Percentiles rank a stretch among this genome's conserved stretches.
These are phyloP conservation scores for Acanthurus tractus DNA, from an alignment of 2,797 vertebrate genomes.

Conservation along the genomic window DNA sequence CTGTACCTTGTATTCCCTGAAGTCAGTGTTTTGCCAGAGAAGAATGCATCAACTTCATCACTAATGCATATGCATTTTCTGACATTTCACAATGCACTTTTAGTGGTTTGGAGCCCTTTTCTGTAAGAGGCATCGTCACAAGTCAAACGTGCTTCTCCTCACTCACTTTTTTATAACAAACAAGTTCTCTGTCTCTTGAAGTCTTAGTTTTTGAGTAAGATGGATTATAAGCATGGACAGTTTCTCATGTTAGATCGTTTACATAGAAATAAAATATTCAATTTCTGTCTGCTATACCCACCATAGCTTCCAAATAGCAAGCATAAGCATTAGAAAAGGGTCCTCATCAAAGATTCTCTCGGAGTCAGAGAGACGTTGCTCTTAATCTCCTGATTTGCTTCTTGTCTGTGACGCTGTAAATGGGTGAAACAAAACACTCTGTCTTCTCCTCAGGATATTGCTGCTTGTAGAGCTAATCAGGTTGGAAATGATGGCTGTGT, in stretches of 20 bases:
- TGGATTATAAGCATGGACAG: background rate
- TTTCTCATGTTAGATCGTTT: slow-evolving; percentile 29
- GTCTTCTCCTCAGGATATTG: slow-evolving; percentile 72
- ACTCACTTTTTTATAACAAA: background rate
- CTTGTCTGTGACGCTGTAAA: slow-evolving; percentile 61
- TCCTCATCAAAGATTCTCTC: slow-evolving; percentile 62
- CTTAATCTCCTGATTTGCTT: slow-evolving; percentile 68
- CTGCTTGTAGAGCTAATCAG: slow-evolving; percentile 76
- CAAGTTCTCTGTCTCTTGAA: slow-evolving; percentile 1
- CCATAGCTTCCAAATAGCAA: slow-evolving; percentile 35
- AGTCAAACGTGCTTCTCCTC: background rate
- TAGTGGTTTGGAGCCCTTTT: slow-evolving; percentile 10
- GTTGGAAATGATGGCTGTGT: slow-evolving; percentile 60
- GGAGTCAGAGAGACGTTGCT: slow-evolving; percentile 41
- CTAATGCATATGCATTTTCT: slow-evolving; percentile 62
- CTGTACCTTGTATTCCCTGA: slow-evolving; percentile 42
- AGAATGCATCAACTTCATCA: slow-evolving; percentile 52
- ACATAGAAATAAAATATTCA: slow-evolving; percentile 31
- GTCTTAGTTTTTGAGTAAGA: slow-evolving; percentile 9
- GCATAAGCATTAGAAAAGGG: slow-evolving; percentile 32
- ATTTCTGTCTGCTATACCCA: slow-evolving; percentile 49
- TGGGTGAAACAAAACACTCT: slow-evolving; percentile 71
- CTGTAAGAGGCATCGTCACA: slow-evolving; percentile 22
- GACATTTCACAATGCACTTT: slow-evolving; percentile 51
- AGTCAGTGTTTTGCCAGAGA: slow-evolving; percentile 50